Base-by-base conservation (phyloP, 1,140 invertebrate genomes). In the Drosophila rufa region DNA sequence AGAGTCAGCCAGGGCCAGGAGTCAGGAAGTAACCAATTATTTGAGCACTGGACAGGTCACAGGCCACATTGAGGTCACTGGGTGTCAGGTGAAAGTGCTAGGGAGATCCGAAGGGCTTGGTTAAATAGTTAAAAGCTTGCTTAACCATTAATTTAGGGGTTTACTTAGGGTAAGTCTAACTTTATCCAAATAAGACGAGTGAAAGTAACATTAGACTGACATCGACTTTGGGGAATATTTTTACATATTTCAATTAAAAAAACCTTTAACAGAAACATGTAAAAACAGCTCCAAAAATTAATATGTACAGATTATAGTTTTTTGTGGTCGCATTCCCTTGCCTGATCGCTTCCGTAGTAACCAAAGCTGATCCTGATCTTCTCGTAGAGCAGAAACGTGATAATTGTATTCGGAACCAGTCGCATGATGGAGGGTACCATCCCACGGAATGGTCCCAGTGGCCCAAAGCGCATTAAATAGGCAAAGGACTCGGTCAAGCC, bases 351-450 rank as follows among this genome's bases (percentile, higher is more conserved):
- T n/a, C 19, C 53, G 33, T 57, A 47, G 55, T 87, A 86, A 1
- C 84, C 84, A 61, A 80, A 87, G 9, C 46, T 30, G 12, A 68
- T 14, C n/a, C 84, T 68, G 4, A 87, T 50, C 53, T 87, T 65
- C 48, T 87, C 84, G 48, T 83, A 87, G 12, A 69, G 11, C 27
- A 89, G 4, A 48, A 87, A 78, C 7, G 65, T 77, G 5, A 80
- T 61, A 7, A 82, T 77, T 22, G 84, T 87, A 47, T 69, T 75
- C 1, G 83, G 80, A 17, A 82, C 43, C 59, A 80, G 30, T 8
- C 77, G 71, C 14, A 66, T 33, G 15, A 87, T 4, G 22, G 38
- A 70, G 2, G 83, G 83, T n/a, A 55, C 42, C 17, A 80, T 47
- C 0, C 84, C 84, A 19, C 83, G 80, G 48, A 87, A 87, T 2